Evolutionary conservation across 2,113 vertebrate species (phyloP).

Genomic region (Dasyprocta punctata): DNA sequence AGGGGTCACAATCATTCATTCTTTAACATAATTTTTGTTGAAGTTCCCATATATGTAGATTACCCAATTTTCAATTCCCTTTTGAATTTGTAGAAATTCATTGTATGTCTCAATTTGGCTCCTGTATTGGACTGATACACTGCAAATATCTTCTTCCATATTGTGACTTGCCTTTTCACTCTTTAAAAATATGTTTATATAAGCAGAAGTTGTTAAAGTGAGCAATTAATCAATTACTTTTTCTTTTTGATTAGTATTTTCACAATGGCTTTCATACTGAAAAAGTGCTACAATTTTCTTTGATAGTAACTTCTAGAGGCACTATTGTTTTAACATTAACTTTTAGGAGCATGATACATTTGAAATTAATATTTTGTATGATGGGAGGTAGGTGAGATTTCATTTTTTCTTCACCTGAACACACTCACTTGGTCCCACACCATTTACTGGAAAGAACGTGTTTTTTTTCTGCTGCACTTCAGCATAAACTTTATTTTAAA

Average conservation of each 20-base stretch:
- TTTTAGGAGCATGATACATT: background rate
- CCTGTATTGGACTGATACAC: background rate
- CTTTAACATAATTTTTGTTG: background rate
- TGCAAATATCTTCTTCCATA: background rate
- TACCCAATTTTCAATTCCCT: conserved; percentile 25
- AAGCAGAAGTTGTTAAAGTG: background rate
- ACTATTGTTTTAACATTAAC: background rate
- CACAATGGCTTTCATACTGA: background rate
- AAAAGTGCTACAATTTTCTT: background rate
- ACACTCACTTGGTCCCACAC: background rate
- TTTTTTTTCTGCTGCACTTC: background rate
- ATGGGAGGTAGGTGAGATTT: background rate
- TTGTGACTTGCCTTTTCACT: background rate
- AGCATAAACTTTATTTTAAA: background rate
- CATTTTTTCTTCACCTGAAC: background rate
- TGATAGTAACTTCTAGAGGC: background rate
- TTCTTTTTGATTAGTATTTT: background rate
- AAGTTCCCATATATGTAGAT: background rate
- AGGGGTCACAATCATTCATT: background rate
- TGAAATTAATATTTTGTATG: background rate
- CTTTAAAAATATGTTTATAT: background rate
- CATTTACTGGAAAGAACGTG: background rate
- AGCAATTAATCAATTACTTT: background rate
- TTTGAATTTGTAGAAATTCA: background rate
- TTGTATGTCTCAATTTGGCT: background rate